phyloP scores from a whole-genome alignment of 2,113 vertebrate species.

The Urocolius indicus region DNA sequence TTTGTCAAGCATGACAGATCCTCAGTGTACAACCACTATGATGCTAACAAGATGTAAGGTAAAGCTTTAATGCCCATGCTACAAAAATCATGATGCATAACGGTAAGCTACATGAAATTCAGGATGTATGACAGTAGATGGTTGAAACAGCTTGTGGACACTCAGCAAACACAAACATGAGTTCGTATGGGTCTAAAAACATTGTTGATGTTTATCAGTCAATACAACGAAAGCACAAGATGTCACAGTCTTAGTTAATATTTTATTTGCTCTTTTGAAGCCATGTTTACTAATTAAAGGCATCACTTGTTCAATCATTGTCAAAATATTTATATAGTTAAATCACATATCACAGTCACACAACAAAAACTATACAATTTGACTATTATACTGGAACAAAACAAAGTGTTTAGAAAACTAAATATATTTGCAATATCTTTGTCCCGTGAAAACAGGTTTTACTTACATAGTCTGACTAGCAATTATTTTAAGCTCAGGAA shows the following conservation, averaged over 20 bases:
- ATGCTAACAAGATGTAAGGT: not conserved
- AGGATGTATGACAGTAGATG: not conserved
- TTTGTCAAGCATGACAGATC: not conserved
- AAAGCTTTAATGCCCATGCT: not conserved
- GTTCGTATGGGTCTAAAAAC: not conserved
- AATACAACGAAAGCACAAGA: not conserved
- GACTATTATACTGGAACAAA: not conserved
- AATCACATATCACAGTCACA: not conserved
- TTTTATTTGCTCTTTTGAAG: not conserved
- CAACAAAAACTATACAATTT: not conserved
- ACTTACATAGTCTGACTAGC: not conserved
- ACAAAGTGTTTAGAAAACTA: not conserved
- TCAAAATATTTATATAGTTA: not conserved
- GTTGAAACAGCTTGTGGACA: not conserved
- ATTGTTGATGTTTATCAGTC: not conserved
- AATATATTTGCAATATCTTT: not conserved
- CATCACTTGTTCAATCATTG: not conserved
- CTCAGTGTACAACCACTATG: not conserved
- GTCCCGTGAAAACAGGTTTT: not conserved
- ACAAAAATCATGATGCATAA: not conserved
- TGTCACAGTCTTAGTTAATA: not conserved
- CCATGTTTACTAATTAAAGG: not conserved
- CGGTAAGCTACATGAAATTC: not conserved
- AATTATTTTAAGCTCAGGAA: not conserved
- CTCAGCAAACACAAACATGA: not conserved